Percentiles rank a stretch among this genome's conserved stretches.
phyloP scores from a whole-genome alignment of 2,797 vertebrate genomes.

The Neomorphus geoffroyi region DNA sequence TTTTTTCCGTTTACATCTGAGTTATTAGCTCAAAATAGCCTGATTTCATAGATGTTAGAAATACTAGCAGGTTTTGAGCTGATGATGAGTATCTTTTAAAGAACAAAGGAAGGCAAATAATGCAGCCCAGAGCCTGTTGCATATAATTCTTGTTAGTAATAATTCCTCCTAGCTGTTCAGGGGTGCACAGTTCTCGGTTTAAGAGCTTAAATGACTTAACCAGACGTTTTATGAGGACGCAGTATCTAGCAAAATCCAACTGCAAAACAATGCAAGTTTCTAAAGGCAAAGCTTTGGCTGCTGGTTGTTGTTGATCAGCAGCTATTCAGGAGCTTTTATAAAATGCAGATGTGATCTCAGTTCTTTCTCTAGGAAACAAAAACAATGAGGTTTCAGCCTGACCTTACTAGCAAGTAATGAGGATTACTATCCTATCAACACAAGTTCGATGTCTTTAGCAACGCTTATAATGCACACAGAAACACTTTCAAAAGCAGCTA shows the following conservation, averaged over 20 bases:
- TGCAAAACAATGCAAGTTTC: conserved; percentile 49
- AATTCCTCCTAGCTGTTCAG: not conserved
- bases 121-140: not conserved
- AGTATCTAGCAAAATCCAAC: conserved; percentile 39
- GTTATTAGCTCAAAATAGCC: not conserved
- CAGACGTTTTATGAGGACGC: conserved; percentile 11
- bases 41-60: not conserved
- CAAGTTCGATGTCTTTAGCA: not conserved
- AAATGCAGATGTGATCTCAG: conserved; percentile 59
- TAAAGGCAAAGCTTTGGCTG: conserved; percentile 18
- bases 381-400: conserved; percentile 33
- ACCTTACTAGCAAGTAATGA: not conserved
- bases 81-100: not conserved
- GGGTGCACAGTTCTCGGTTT: not conserved
- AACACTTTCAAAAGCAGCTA: not conserved
- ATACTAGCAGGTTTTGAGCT: not conserved
- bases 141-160: not conserved
- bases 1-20: not conserved
- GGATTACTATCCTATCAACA: not conserved
- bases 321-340: conserved; percentile 47
- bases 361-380: conserved; percentile 61
- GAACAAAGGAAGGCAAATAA: not conserved
- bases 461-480: not conserved
- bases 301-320: conserved; percentile 19
- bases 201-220: conserved; percentile 15